A percentile compares a stretch with the other conserved stretches of the same genome.
phyloP scores from a whole-genome alignment of 2,113 vertebrate genomes.

The Toxotes chatareus region DNA sequence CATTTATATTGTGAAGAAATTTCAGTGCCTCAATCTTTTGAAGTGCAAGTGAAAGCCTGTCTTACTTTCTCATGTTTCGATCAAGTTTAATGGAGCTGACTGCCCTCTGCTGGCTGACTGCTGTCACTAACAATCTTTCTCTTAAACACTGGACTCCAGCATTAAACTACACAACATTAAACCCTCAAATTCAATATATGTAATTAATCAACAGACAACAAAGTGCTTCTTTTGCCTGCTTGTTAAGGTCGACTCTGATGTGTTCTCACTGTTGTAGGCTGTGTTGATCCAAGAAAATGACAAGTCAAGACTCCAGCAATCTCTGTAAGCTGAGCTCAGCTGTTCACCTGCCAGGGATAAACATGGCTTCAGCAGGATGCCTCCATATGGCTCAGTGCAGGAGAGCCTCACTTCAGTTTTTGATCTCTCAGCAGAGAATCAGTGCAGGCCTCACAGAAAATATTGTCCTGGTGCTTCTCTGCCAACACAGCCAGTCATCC shows the following conservation, averaged over 20 bases:
- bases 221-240: background rate
- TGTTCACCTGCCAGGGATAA: constrained; percentile 55
- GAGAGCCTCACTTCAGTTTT: constrained; percentile 28
- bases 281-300: constrained; percentile 22
- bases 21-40: background rate
- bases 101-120: constrained; percentile 69
- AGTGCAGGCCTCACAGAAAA: constrained; percentile 16
- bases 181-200: background rate
- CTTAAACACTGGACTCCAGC: background rate
- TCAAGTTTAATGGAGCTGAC: constrained; percentile 22
- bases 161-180: background rate
- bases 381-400: constrained; percentile 58
- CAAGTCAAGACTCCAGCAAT: constrained; percentile 17
- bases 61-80: background rate
- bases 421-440: constrained; percentile 48
- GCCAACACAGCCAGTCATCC: constrained; percentile 20
- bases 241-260: background rate
- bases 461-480: constrained; percentile 18
- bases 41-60: background rate
- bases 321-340: constrained; percentile 61
- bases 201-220: background rate
- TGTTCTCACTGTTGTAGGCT: constrained; percentile 7
- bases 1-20: background rate
- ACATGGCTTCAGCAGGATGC: constrained; percentile 61
- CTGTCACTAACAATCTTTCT: constrained; percentile 10